Base-by-base conservation (phyloP, 2,113 vertebrate genomes). In the Syngnathus floridae region DNA sequence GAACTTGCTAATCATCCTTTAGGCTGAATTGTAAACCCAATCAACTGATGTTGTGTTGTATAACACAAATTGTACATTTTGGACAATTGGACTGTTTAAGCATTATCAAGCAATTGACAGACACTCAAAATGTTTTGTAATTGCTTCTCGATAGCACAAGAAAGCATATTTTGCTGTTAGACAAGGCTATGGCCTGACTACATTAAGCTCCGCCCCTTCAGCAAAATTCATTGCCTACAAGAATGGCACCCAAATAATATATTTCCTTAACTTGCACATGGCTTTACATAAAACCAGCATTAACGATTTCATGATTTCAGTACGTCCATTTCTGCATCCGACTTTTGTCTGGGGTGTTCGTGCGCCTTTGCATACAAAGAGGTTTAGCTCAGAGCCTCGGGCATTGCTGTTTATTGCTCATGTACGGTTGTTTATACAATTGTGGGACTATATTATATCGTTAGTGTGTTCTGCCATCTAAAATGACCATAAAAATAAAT, bases 401-500 rank as follows among this genome's bases (percentile, higher is more conserved):
- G 26, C 54, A 56, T 56, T 56, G 16, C 26, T 35, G 26, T 56
- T 56, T 35, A 2, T 31, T 35, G 54, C 16, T 56, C 51, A 54
- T 54, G n/a, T 26, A 26, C 6, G 26, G 10, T 54, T 26, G 21
- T 54, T 54, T 31, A 35, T 13, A 36, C 54, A 7, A 56, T 31
- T 16, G 26, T 1, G 54, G 26, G 31, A 56, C 35, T 56, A 7
- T 56, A 31, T 46, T 46, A 56, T 54, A 22, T 35, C 26, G 16
- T 56, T 17, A 16, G 5, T 56, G 54, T 56, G 35, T 56, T 17
- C 26, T 56, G 54, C 54, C 54, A 56, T 56, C 54, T 35, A 56
- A 56, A 56, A 56, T 56, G 14, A 56, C 54, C 26, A 16, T 56
- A 56, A 56, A 55, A 56, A 56, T 56, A 14, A 56, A 56, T 56